Percentiles rank a stretch among this genome's conserved stretches.
phyloP scores from a whole-genome alignment of 2,888 invertebrate genomes.

The Agrenia bidenticulata region DNA sequence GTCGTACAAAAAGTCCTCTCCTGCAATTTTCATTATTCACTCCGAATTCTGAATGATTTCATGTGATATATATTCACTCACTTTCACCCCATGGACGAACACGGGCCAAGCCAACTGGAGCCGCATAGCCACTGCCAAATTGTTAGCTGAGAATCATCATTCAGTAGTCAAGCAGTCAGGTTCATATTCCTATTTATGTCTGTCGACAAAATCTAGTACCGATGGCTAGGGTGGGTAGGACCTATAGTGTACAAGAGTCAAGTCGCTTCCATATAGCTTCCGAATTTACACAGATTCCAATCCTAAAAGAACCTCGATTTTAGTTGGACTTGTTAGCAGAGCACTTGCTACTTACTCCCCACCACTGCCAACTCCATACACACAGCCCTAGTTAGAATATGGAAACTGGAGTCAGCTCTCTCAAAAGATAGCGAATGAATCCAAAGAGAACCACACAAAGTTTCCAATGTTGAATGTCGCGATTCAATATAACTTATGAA shows the following conservation, averaged over 20 bases:
- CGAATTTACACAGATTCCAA: too few species aligned
- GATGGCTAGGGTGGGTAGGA: background rate
- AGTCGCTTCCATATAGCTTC: background rate
- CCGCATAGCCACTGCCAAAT: too few species aligned
- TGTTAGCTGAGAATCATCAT: too few species aligned
- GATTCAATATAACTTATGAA: conserved; percentile 9
- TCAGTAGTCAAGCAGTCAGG: too few species aligned
- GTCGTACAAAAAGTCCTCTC: too few species aligned
- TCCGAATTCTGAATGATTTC: conserved; percentile 5
- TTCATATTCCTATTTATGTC: conserved; percentile 11
- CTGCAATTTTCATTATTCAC: conserved; percentile 6
- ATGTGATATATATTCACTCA: background rate
- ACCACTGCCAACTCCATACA: too few species aligned
- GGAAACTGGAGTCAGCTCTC: background rate
- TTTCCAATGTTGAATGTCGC: background rate
- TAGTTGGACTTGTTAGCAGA: too few species aligned
- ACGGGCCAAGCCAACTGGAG: too few species aligned
- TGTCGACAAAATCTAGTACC: background rate
- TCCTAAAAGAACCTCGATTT: too few species aligned
- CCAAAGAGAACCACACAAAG: conserved; percentile 4
- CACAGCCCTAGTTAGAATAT: too few species aligned
- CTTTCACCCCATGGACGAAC: background rate
- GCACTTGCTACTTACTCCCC: too few species aligned
- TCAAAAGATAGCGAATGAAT: conserved; percentile 1
- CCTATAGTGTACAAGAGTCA: background rate